Evolutionary conservation across 2,113 vertebrate genomes (phyloP), one percentile per base, ranked within the genome.

Genomic region (Saccopteryx leptura): DNA sequence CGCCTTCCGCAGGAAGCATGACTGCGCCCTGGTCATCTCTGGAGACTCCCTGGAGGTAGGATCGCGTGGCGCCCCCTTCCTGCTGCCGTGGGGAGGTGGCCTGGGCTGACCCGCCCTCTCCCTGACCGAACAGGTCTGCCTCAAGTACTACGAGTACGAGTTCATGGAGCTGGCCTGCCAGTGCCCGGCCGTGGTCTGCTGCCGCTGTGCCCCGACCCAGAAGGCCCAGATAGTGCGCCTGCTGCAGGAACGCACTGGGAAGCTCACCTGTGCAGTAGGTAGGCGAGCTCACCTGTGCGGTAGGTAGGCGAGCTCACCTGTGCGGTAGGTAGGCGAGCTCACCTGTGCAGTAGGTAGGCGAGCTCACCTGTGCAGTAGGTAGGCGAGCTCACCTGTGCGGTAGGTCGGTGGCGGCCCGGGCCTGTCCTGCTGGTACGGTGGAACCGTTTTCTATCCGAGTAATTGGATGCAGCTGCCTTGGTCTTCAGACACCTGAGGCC

Each of bases 151-250:
- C 0, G 99, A 99, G 98, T 99, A 99, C 1, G 99, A 99, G 98
- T 99, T 99, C 97, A 99, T 99, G 99, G 99, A 99, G 98, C 98
- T 99, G 86, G 99, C 99, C 0, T 99, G 99, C 96, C 99, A 99
- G 98, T 99, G 99, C 97, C 99, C 99, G 0, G 99, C 99, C 0
- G 99, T 99, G 5, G 99, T 99, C 54, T 99, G 99, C 98, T 99
- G 99, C 94, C 99, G 99, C 84, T 99, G 99, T 0, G 99, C 99
- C 0, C 99, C 99, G 0, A 99, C 99, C 0, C 99, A 99, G 98
- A 99, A 99, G 91, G 99, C 99, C 2, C 99, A 99, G 98, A 99
- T 99, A 2, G 99, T 99, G 85, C 98, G 99, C 0, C 98, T 99
- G 98, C 99, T 99, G 15, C 99, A 99, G 97, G 99, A 99, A 61